Base-by-base conservation (phyloP, 2,113 vertebrate species). In the Neolamprologus kungweensis region DNA sequence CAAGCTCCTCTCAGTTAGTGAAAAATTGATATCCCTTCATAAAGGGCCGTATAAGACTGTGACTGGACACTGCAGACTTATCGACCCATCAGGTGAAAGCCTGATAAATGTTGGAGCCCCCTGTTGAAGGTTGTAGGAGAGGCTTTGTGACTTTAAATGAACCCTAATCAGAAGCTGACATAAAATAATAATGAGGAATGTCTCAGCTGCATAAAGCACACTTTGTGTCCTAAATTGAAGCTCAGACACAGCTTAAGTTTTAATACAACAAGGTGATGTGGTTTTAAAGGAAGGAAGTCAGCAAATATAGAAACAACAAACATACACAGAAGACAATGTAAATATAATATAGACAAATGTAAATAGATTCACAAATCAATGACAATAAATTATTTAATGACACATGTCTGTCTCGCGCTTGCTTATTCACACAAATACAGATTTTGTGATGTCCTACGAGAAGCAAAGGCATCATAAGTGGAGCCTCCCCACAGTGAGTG, bases 301-400 rank as follows among this genome's bases (percentile, higher is more conserved):
- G 7, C 16, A 7, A 53, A 16, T 19, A 71, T 6, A 40, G 14
- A 53, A 83, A 53, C n/a, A 16, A 51, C 31, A 65, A 21, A 21
- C 45, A 40, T 21, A 40, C 33, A 31, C 5, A 47, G 23, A 75
- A 17, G 23, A 47, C 40, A 58, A 12, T 42, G 21, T 47, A 33
- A 21, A 47, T 58, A n/a, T 47, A 23, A 14, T 12, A 28, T 4
- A 7, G 5, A 65, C 26, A 23, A 26, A 40, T 82, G 50, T 85
- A 68, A 14, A 80, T 83, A 31, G 40, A 26, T 6, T 33, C 35
- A 47, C 12, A 50, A 80, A 78, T 82, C 17, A 50, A 2, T 75
- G 47, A 65, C 54, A 91, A 90, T 89, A 93, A 86, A 88, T 68
- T 11, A 45, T 84, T 81, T 78, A 19, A 35, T 28, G 17, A 63